phyloP scores from a whole-genome alignment of 2,113 vertebrate genomes.

The Ranitomeya variabilis region DNA sequence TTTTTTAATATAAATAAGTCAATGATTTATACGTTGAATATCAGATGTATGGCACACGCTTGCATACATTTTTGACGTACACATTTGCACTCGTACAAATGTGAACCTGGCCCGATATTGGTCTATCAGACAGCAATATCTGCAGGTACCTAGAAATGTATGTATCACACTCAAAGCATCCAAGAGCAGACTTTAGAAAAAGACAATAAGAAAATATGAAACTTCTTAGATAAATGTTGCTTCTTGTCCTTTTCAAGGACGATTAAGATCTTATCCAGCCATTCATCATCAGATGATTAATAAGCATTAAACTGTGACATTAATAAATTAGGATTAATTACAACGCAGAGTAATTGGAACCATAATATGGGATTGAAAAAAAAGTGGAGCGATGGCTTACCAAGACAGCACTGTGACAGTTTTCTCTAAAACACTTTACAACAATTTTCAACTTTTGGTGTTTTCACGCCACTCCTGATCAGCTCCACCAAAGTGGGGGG shows the following conservation, averaged over 20 bases:
- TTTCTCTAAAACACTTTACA: no score
- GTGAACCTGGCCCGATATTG: no score
- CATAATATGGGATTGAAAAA: neutral
- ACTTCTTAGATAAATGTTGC: neutral
- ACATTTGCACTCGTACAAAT: no score
- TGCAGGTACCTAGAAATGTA: neutral
- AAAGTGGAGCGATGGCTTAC: neutral
- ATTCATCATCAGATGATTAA: constrained; percentile 5
- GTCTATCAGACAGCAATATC: neutral
- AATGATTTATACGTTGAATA: no score
- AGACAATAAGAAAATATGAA: neutral
- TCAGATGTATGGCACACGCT: no score
- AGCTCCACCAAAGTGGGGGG: no score
- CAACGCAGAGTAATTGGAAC: neutral
- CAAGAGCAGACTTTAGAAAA: neutral
- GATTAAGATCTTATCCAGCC: neutral
- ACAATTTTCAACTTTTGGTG: no score
- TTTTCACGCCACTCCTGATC: no score
- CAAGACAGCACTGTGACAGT: neutral
- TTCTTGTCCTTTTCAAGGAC: constrained; percentile 12
- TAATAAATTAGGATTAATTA: constrained; percentile 37
- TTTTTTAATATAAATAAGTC: no score
- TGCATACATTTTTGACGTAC: no score
- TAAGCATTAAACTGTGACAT: constrained; percentile 19
- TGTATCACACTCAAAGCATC: neutral